phyloP scores from a whole-genome alignment of 2,113 vertebrate genomes.

The Cheirogaleus medius region DNA sequence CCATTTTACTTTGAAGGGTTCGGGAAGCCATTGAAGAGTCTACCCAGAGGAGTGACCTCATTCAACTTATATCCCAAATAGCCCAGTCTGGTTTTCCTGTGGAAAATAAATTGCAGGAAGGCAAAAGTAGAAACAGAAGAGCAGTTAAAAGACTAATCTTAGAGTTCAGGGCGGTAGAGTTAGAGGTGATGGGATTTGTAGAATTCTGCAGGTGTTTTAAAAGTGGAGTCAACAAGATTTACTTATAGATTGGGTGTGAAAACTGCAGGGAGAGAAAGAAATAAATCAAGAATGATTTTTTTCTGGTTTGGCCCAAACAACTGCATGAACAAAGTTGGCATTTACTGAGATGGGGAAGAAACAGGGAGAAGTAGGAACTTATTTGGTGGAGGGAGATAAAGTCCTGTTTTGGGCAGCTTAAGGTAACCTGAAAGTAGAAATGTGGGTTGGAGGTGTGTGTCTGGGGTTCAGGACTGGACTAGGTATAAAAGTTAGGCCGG shows the following conservation, averaged over 20 bases:
- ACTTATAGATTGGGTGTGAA: neutral
- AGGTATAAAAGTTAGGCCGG: neutral
- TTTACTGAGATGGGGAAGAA: neutral
- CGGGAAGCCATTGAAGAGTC: neutral
- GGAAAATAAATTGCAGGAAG: neutral
- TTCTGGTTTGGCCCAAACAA: neutral
- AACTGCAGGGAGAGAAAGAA: neutral
- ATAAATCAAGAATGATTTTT: neutral
- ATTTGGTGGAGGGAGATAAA: neutral
- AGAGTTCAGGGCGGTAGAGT: neutral
- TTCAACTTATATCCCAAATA: neutral
- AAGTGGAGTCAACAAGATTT: slow-evolving; percentile 11
- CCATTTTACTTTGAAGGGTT: neutral
- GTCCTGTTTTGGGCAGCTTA: neutral
- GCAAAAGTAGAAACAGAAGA: neutral
- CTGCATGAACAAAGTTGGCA: neutral
- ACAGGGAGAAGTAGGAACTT: neutral
- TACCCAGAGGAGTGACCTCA: neutral
- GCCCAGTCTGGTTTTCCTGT: neutral
- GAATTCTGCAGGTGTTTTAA: neutral
- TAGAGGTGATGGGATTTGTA: neutral
- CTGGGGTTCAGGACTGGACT: neutral
- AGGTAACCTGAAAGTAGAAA: neutral
- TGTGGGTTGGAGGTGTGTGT: neutral
- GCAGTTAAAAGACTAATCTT: neutral